Base-by-base conservation (phyloP, 2,888 invertebrate genomes). In the Apamea crenata region DNA sequence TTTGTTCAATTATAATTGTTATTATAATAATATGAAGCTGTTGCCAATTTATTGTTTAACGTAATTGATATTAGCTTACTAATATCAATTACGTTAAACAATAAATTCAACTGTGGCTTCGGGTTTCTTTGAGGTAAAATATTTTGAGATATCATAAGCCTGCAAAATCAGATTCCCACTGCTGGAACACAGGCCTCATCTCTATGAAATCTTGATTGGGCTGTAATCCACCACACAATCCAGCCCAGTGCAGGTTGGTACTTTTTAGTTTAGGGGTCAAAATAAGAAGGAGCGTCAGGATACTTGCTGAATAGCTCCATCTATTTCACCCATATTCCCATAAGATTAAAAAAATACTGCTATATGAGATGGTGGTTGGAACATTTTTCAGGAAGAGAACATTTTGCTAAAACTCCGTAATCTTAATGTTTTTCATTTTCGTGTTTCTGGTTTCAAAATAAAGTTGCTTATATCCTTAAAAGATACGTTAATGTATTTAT, bases 1-100 rank as follows among this genome's bases (percentile, higher is more conserved):
- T 72, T 63, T 56, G 59, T 81, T 69, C 18, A 53, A 74, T 65
- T 66, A 78, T n/a, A 53, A 44, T 50, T 3, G 47, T 4, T 21
- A 29, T 40, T 50, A 29, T 40, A 40, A 29, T 40, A 40, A 7
- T 36, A n/a, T 29, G 18, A 59, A 59, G 29, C 0, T 63, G 47
- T 44, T 44, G 10, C 10, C 7, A 70, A 44, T 29, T 70, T 32
- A 21, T 29, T 74, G 29, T 29, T 5, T 29, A 29, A 32, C 8
- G 1, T 21, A 32, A 21, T 21, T 47, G 21, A 12, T n/a, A n/a
- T n/a, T n/a, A n/a, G n/a, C n/a, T n/a, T n/a, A n/a, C n/a, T n/a
- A n/a, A n/a, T n/a, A n/a, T n/a, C n/a, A n/a, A n/a, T n/a, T n/a
- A n/a, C n/a, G n/a, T n/a, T n/a, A n/a, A n/a, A n/a, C n/a, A n/a